Evolutionary conservation across 2,113 vertebrate genomes (phyloP), one percentile per base, ranked within the genome.

Genomic region (Hiodon alosoides): DNA sequence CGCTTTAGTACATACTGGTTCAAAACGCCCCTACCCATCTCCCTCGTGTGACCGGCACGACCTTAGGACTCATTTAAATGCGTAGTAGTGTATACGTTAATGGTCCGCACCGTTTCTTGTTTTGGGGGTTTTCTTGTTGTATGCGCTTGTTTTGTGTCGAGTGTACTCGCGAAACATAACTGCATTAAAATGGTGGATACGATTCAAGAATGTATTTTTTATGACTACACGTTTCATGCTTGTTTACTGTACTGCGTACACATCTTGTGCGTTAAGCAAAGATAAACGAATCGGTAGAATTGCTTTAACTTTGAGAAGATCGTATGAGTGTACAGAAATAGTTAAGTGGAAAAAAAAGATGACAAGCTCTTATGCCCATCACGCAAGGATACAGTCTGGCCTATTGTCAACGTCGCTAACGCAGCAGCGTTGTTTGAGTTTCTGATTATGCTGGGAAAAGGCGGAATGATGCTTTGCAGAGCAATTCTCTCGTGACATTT

Each of bases 271-370:
- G 10, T 7, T 65, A 46, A 47, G 46, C 64, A 10, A 66, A 9
- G 46, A 48, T 8, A 47, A 11, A 8, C 64, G 11, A 66, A 66
- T 31, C 31, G 31, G 31, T 48, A 46, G 55, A 59, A 62, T 17
- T 65, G 61, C 67, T 67, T 78, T 78, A 78, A 78, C 71, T 78
- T 78, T 70, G n/a, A 61, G 17, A n/a, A 71, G 77, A 81, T 81
- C 73, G 47, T 71, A 81, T 80, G 65, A 59, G 59, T 69, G 59
- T 76, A 61, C 61, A 67, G 79, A 78, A 78, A 81, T 78, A 70
- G 71, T n/a, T 67, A 61, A 60, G 31, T 0, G 31, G 31, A 2
- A 2, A 31, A 31, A 31, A 31, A 31, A 31, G 31, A 31, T 31
- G 31, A 31, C 31, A 58, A 76, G 69, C 62, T 54, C 46, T 31